Evolutionary conservation across 2,113 vertebrate genomes (phyloP).

Genomic region (Telmatochromis bifrenatus): DNA sequence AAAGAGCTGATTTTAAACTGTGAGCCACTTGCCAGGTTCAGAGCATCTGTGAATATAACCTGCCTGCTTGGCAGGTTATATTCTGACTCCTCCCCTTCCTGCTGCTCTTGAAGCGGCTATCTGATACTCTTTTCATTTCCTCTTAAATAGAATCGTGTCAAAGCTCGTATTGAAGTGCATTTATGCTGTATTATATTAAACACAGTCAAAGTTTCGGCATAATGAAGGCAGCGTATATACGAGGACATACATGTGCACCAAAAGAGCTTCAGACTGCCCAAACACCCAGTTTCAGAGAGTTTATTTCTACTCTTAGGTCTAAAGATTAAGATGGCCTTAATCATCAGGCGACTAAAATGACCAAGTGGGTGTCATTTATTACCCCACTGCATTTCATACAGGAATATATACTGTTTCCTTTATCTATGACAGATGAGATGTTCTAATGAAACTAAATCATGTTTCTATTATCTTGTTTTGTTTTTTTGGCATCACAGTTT

Average conservation of each 20-base stretch:
- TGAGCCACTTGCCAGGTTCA: background rate
- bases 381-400: background rate
- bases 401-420: background rate
- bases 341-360: background rate
- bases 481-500: background rate
- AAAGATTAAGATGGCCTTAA: background rate
- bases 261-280: background rate
- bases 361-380: background rate
- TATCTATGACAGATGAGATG: background rate
- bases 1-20: background rate
- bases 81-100: background rate
- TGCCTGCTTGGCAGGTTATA: background rate
- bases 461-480: background rate
- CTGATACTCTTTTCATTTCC: background rate
- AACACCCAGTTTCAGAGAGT: background rate
- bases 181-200: background rate
- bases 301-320: background rate
- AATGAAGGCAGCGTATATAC: background rate
- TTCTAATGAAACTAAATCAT: background rate
- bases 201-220: accelerated
- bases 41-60: accelerated
- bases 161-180: background rate
- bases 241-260: background rate
- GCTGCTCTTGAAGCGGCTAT: background rate
- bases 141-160: background rate